Evolutionary conservation across 2,888 invertebrate genomes (phyloP).

Genomic region (Entomobrya proxima): DNA sequence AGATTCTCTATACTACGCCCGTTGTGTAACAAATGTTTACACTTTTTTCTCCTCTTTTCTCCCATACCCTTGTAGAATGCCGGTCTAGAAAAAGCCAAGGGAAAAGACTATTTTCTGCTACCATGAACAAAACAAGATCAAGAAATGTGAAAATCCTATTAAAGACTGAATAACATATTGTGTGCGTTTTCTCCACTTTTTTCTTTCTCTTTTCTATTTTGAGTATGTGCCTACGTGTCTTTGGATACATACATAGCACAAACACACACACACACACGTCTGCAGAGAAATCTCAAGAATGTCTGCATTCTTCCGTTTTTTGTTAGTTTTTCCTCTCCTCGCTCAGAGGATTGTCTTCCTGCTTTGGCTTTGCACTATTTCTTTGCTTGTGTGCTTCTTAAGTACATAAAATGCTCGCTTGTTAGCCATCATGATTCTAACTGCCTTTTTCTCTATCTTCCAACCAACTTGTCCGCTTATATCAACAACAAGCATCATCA

Average conservation of each 20-base stretch:
- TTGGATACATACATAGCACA: constrained; percentile 25
- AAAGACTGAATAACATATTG: constrained; percentile 57
- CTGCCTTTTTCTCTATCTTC: neutral
- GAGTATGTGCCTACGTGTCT: neutral
- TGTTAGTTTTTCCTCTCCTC: constrained; percentile 3
- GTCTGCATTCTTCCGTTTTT: constrained; percentile 61
- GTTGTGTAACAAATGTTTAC: constrained; percentile 42
- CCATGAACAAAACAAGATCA: constrained; percentile 64
- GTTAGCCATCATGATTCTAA: constrained; percentile 18
- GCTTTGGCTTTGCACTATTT: neutral
- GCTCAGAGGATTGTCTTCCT: constrained; percentile 47
- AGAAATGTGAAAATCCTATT: constrained; percentile 70
- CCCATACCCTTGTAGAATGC: constrained; percentile 10
- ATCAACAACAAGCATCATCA: neutral
- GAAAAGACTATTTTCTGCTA: constrained; percentile 59
- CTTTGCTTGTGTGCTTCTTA: neutral
- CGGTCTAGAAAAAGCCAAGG: constrained; percentile 36
- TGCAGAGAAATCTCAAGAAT: constrained; percentile 66
- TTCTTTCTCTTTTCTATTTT: constrained; percentile 51
- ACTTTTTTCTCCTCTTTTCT: constrained; percentile 12
- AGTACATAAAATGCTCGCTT: constrained; percentile 36
- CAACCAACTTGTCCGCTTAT: neutral
- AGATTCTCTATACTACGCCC: neutral
- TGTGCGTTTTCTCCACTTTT: constrained; percentile 62
- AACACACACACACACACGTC: constrained; percentile 32